A percentile compares a stretch with the other conserved stretches of the same genome.
Conservation (phyloP, 1,140 invertebrate species). For the Drosophila athabasca region DNA sequence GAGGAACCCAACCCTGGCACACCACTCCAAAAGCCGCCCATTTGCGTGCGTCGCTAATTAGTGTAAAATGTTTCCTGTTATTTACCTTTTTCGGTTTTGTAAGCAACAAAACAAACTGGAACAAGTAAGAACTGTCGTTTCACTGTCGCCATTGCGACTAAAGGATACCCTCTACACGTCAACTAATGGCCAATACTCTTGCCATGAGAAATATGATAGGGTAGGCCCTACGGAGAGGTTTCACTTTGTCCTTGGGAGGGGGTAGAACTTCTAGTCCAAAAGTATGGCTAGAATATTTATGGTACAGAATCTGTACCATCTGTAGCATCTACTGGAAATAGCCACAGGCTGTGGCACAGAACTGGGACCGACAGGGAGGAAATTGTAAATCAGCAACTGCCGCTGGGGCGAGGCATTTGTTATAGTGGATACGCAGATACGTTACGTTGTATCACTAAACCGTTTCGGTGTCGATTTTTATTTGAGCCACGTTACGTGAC, state of each 20-base stretch:
- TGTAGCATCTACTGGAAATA: too few species aligned
- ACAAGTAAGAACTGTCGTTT: too few species aligned
- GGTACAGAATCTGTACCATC: too few species aligned
- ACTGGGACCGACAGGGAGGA: conserved; percentile 7
- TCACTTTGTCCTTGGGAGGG: too few species aligned
- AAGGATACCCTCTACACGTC: too few species aligned
- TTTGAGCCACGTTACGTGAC: conserved; percentile 71
- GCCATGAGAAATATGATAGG: too few species aligned
- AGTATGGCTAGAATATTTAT: too few species aligned
- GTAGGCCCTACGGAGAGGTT: too few species aligned
- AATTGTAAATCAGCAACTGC: conserved; percentile 58
- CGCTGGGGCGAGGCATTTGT: conserved; percentile 2
- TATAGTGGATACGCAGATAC: conserved; percentile 35
- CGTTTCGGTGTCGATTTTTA: conserved; percentile 79
- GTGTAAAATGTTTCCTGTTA: conserved; percentile 83
- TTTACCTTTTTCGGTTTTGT: conserved; percentile 79
- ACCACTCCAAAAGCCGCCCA: conserved; percentile 57
- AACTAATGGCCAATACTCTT: too few species aligned
- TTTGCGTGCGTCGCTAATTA: conserved; percentile 81
- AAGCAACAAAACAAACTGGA: conserved; percentile 66
- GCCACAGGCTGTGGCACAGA: background rate
- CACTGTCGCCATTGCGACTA: too few species aligned
- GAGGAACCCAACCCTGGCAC: background rate
- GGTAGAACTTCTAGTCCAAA: too few species aligned
- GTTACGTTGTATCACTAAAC: conserved; percentile 59